These are phyloP conservation scores for Tethya wilhelma DNA, from an alignment of 37 sponge, comb jelly and placozoan genomes.

Conservation along the genomic window DNA sequence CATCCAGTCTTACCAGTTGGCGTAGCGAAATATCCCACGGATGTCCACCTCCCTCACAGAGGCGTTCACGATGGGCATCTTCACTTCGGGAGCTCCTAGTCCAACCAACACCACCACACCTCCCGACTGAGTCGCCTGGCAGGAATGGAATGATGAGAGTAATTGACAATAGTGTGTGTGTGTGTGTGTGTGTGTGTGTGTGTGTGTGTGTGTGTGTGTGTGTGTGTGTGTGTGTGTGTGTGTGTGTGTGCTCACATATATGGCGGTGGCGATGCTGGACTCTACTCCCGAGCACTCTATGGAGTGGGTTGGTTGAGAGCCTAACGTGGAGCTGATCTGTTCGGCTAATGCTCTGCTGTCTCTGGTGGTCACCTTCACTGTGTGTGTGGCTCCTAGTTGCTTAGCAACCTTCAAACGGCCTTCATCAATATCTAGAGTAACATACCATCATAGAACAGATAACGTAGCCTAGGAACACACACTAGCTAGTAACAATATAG, in stretches of 20 bases:
- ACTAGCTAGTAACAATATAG: no score
- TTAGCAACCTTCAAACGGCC: conserved; percentile 59
- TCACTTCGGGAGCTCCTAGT: conserved; percentile 80
- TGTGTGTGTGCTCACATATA: conserved; percentile 70
- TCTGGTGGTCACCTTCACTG: conserved; percentile 51
- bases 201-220: no score
- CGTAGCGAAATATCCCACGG: conserved; percentile 92
- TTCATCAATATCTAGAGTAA: conserved; percentile 55
- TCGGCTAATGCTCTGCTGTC: conserved; percentile 52
- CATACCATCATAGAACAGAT: no score
- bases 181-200: no score
- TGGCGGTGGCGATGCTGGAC: conserved; percentile 71
- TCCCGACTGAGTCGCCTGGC: conserved; percentile 86
- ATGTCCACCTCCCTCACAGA: conserved; percentile 95
- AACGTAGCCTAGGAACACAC: no score
- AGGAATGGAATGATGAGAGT: not conserved
- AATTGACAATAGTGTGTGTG: no score
- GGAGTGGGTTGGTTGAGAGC: conserved; percentile 55
- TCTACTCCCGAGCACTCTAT: conserved; percentile 86
- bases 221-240: no score
- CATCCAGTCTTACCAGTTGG: conserved; percentile 50
- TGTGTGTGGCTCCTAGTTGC: conserved; percentile 62
- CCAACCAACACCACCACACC: conserved; percentile 91
- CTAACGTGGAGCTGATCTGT: conserved; percentile 36
- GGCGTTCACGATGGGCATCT: conserved; percentile 91